Base-by-base conservation (phyloP, 2,888 invertebrate genomes). In the Drosophila monieri region DNA sequence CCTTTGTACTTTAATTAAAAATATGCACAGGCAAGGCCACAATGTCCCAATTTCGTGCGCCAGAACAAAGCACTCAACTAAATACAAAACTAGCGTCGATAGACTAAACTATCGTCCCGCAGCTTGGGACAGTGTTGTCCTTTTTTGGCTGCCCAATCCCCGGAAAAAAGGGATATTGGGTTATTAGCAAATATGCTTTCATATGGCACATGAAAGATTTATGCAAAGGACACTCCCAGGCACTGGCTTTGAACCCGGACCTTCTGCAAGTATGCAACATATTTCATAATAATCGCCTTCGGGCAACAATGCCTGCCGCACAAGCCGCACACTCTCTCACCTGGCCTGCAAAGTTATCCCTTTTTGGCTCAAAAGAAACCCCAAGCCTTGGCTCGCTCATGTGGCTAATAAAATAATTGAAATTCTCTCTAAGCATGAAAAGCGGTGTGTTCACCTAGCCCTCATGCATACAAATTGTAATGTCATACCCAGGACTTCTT, bases 371-470 rank as follows among this genome's bases (percentile, higher is more conserved):
- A 51, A 67, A 55, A 21, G 83, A 74, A 80, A 52, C 70, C 69
- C 55, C 62, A 53, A 47, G 57, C 67, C 54, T 43, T 51, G 56
- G 69, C 52, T 54, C 69, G 65, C 73, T 73, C 77, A 80, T 62
- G 73, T 74, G 78, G 83, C 85, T 84, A 84, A 87, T 81, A 87
- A 84, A 84, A 84, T 84, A 87, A 87, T 87, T 84, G 81, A 84
- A 84, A 84, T 87, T 87, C 73, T 71, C 70, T 78, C 66, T 56
- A 59, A 80, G 86, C 80, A 74, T 73, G 61, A 57, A 61, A 60
- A 72, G 65, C 64, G 58, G 41, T 49, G 52, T 25, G 47, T 57
- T 47, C 41, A 44, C 15, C 44, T 51, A 27, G 18, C 47, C 41
- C 53, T 46, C 52, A 46, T 48, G 49, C 54, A 65, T 52, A 43